Evolutionary conservation across 1,140 invertebrate genomes (phyloP).

Genomic region (Bradysia coprophila): DNA sequence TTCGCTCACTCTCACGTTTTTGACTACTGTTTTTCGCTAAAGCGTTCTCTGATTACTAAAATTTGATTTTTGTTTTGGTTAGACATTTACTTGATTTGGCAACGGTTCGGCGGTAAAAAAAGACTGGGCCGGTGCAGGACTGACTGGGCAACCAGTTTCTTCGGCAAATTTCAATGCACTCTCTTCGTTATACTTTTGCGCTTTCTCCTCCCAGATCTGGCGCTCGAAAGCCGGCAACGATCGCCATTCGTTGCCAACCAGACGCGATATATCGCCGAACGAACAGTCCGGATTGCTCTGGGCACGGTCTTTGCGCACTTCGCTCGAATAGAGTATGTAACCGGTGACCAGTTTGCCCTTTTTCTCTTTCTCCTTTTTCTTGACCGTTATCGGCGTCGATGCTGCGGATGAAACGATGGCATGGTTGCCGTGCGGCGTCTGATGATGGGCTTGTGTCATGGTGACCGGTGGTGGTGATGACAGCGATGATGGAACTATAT

Average conservation of each 20-base stretch:
- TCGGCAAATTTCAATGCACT: conserved; percentile 34
- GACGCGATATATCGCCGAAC: conserved; percentile 94
- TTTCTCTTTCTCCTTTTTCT: conserved; percentile 22
- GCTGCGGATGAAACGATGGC: too few species aligned
- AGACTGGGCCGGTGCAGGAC: conserved; percentile 18
- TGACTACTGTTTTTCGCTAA: too few species aligned
- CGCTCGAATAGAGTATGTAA: conserved; percentile 96
- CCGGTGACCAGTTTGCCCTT: conserved; percentile 83
- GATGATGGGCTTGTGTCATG: too few species aligned
- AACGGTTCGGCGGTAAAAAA: conserved; percentile 1
- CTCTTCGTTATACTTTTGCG: conserved; percentile 73
- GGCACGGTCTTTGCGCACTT: conserved; percentile 74
- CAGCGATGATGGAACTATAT: conserved; percentile 27
- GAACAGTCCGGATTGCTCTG: conserved; percentile 83
- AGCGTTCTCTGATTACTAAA: too few species aligned
- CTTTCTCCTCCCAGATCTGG: conserved; percentile 82
- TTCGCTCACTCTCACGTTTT: too few species aligned
- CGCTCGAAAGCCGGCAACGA: conserved; percentile 73
- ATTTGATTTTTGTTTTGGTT: too few species aligned
- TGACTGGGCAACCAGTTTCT: conserved; percentile 22
- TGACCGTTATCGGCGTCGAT: conserved; percentile 34
- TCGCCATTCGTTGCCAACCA: conserved; percentile 95
- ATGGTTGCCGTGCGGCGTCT: too few species aligned
- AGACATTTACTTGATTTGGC: conserved; percentile 4
- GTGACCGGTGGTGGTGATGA: conserved; percentile 27